These are phyloP conservation scores for Euura lappo DNA, from an alignment of 1,140 invertebrate genomes.

Conservation along the genomic window DNA sequence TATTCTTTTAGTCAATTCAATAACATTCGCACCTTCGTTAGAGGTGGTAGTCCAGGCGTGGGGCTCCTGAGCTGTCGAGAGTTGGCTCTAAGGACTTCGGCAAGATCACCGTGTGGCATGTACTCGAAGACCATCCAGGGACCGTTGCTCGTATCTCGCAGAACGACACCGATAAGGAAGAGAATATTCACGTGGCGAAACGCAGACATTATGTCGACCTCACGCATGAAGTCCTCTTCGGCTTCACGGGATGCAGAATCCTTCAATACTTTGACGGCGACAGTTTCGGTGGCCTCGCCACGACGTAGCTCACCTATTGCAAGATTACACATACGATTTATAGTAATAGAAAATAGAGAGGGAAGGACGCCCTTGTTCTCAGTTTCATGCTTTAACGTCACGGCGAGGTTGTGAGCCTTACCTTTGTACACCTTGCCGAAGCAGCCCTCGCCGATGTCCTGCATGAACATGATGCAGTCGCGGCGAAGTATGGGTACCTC, in stretches of 20 bases:
- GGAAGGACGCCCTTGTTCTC: not conserved
- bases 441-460: constrained; percentile 88
- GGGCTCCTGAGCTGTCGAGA: constrained; percentile 54
- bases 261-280: constrained; percentile 88
- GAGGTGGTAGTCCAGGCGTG: constrained; percentile 50
- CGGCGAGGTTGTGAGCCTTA: constrained; percentile 42
- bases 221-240: constrained; percentile 84
- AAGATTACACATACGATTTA: not conserved
- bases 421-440: constrained; percentile 93
- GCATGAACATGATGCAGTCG: constrained; percentile 71
- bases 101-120: constrained; percentile 89
- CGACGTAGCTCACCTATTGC: constrained; percentile 64
- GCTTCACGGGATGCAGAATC: constrained; percentile 80
- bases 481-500: constrained; percentile 67
- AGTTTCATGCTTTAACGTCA: no score
- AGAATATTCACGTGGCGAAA: constrained; percentile 89
- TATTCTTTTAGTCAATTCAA: not conserved
- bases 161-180: constrained; percentile 80
- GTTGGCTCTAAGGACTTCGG: constrained; percentile 79
- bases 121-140: constrained; percentile 95
- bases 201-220: constrained; percentile 89
- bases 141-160: constrained; percentile 70
- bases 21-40: constrained; percentile 52
- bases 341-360: constrained; percentile 19
- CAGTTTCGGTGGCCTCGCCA: constrained; percentile 62